A percentile compares a stretch with the other conserved stretches of the same genome.
Conservation (phyloP, 2,888 invertebrate genomes). For the Elgonia sp. region DNA sequence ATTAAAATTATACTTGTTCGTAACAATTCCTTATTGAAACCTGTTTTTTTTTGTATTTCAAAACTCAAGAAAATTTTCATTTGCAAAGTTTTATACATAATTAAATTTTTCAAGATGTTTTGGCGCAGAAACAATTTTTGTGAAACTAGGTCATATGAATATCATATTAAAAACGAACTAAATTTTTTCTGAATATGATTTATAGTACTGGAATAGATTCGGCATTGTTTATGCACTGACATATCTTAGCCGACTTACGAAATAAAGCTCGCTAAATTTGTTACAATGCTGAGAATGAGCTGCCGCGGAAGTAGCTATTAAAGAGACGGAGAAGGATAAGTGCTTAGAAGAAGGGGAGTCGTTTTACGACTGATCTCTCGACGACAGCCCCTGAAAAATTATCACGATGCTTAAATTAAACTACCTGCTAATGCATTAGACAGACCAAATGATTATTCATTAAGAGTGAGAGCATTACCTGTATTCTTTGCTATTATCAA, state of each 20-base stretch:
- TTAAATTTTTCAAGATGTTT: too few relatives aligned
- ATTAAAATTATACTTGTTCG: too few relatives aligned
- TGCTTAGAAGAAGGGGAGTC: slow-evolving; percentile 66
- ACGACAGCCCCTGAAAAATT: slow-evolving; percentile 82
- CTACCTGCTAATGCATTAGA: slow-evolving; percentile 81
- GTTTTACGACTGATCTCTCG: slow-evolving; percentile 80
- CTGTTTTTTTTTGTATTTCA: too few relatives aligned
- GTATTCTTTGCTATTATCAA: not conserved
- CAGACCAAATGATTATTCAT: slow-evolving; percentile 79
- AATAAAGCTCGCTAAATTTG: slow-evolving; percentile 72
- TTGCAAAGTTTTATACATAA: too few relatives aligned
- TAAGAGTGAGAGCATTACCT: slow-evolving; percentile 52
- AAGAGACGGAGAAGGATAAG: slow-evolving; percentile 68
- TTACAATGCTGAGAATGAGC: slow-evolving; percentile 72
- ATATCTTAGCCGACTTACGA: slow-evolving; percentile 60
- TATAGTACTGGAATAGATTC: slow-evolving; percentile 44
- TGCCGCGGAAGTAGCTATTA: slow-evolving; percentile 65
- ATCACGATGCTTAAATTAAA: slow-evolving; percentile 80
- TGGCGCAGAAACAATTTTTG: too few relatives aligned
- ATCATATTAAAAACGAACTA: too few relatives aligned
- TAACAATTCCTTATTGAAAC: too few relatives aligned
- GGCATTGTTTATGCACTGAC: slow-evolving; percentile 63
- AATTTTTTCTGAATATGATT: slow-evolving; percentile 17
- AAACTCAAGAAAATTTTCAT: too few relatives aligned
- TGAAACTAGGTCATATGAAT: too few relatives aligned